Conservation (phyloP, 1,140 invertebrate genomes). For the Euborellia annulipes region DNA sequence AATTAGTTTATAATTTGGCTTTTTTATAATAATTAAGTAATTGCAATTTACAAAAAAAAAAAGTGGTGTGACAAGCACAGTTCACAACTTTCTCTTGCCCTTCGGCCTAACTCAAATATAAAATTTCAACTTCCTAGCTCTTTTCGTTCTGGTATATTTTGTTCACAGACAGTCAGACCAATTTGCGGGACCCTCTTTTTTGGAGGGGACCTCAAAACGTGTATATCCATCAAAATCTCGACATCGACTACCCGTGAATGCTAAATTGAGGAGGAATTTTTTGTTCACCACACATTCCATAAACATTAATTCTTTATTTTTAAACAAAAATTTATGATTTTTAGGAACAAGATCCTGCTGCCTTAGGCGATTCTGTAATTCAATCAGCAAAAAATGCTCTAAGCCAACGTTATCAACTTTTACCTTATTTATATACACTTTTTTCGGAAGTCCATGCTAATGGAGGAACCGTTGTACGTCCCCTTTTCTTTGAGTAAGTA, state of each 20-base stretch:
- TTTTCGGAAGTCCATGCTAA: constrained; percentile 54
- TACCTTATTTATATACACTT: constrained; percentile 70
- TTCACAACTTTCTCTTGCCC: too few species aligned
- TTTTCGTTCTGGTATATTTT: too few species aligned
- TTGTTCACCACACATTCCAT: too few species aligned
- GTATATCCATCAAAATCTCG: neutral
- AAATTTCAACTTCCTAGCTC: too few species aligned
- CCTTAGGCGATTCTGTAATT: constrained; percentile 47
- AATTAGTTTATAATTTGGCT: too few species aligned
- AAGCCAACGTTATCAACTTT: constrained; percentile 47
- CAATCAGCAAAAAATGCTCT: constrained; percentile 45
- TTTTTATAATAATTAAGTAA: too few species aligned
- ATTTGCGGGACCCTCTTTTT: neutral
- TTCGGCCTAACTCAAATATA: too few species aligned
- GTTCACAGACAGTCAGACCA: neutral
- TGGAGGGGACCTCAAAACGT: neutral
- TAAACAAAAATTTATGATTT: constrained; percentile 15
- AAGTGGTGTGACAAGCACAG: too few species aligned
- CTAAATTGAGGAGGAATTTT: too few species aligned
- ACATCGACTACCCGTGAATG: neutral
- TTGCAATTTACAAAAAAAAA: too few species aligned
- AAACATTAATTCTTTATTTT: too few species aligned
- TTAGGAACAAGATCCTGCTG: constrained; percentile 64
- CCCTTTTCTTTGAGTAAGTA: constrained; percentile 65
- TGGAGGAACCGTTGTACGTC: constrained; percentile 58